Evolutionary conservation across 2,888 invertebrate species (phyloP).

Genomic region (Fabriciana adippe): DNA sequence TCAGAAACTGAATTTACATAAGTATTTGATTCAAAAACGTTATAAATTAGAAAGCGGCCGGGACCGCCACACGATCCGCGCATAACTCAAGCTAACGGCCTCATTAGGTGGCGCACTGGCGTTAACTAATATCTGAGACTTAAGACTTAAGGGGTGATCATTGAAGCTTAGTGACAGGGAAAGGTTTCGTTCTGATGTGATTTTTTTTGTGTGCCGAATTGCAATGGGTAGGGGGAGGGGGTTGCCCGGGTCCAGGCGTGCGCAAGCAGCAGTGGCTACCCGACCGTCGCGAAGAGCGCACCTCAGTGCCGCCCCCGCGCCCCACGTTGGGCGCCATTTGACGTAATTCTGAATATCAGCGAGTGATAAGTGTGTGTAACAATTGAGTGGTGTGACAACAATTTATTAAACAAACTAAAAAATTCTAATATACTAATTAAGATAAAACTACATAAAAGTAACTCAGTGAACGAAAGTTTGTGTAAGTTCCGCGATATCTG

Average conservation of each 20-base stretch:
- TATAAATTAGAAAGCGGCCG: slow-evolving; percentile 57
- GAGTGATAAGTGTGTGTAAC: slow-evolving; percentile 44
- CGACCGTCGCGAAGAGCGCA: slow-evolving; percentile 54
- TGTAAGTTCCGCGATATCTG: slow-evolving; percentile 41
- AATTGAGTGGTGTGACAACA: slow-evolving; percentile 42
- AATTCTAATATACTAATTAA: slow-evolving; percentile 8
- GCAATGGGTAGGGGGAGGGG: slow-evolving; percentile 57
- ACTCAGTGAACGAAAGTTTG: slow-evolving; percentile 34
- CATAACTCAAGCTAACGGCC: slow-evolving; percentile 62
- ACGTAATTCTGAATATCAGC: slow-evolving; percentile 42
- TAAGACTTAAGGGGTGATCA: slow-evolving; percentile 62
- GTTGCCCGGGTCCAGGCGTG: slow-evolving; percentile 74
- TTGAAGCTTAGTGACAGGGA: slow-evolving; percentile 72
- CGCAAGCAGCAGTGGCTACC: slow-evolving; percentile 73
- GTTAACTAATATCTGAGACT: slow-evolving; percentile 70
- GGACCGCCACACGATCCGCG: slow-evolving; percentile 50
- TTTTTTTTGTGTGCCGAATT: slow-evolving; percentile 72
- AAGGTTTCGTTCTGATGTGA: slow-evolving; percentile 67
- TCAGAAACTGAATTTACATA: slow-evolving; percentile 58
- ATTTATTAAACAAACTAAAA: slow-evolving; percentile 13
- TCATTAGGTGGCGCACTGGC: slow-evolving; percentile 62
- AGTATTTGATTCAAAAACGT: slow-evolving; percentile 58
- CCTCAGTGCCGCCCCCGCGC: slow-evolving; percentile 45
- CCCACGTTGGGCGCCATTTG: slow-evolving; percentile 69
- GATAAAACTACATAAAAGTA: slow-evolving; percentile 25